Percentiles rank a stretch among this genome's conserved stretches.
Evolutionary conservation across 2,888 invertebrate species (phyloP).

Genomic region (Drosophila neutralis): DNA sequence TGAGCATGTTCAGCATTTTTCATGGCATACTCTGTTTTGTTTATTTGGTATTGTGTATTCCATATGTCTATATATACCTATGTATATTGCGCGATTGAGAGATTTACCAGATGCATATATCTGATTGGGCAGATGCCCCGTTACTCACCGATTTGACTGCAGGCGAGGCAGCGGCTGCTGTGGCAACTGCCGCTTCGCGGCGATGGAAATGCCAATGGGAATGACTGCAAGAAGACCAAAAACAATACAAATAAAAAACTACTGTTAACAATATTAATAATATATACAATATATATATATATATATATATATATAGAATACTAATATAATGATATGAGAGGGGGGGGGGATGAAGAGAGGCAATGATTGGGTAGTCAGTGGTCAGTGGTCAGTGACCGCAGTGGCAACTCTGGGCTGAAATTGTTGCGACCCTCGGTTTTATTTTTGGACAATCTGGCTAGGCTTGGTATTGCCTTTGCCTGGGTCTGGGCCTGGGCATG

Average conservation of each 20-base stretch:
- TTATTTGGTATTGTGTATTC: not conserved
- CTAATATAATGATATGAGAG: not conserved
- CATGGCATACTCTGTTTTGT: not conserved
- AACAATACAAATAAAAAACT: not conserved
- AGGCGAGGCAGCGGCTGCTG: slow-evolving; percentile 34
- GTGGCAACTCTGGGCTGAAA: not conserved
- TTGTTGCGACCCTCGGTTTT: slow-evolving; percentile 33
- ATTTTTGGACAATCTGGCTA: slow-evolving; percentile 20
- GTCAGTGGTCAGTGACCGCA: slow-evolving; percentile 25
- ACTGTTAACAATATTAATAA: slow-evolving; percentile 10
- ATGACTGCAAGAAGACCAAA: slow-evolving; percentile 44
- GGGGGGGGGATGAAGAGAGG: not conserved
- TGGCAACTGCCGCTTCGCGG: slow-evolving; percentile 36
- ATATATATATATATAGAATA: not conserved
- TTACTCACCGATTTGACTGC: slow-evolving; percentile 42
- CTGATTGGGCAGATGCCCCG: not conserved
- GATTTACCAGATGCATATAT: not conserved
- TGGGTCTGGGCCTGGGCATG: slow-evolving; percentile 4
- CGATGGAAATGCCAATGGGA: slow-evolving; percentile 43
- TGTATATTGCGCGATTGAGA: not conserved
- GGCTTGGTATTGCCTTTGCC: slow-evolving; percentile 1
- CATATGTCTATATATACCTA: not conserved
- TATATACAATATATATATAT: not conserved
- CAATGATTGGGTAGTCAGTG: not conserved
- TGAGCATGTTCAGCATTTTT: not conserved